Conservation (phyloP, 2,797 vertebrate species). For the Siniperca scherzeri region DNA sequence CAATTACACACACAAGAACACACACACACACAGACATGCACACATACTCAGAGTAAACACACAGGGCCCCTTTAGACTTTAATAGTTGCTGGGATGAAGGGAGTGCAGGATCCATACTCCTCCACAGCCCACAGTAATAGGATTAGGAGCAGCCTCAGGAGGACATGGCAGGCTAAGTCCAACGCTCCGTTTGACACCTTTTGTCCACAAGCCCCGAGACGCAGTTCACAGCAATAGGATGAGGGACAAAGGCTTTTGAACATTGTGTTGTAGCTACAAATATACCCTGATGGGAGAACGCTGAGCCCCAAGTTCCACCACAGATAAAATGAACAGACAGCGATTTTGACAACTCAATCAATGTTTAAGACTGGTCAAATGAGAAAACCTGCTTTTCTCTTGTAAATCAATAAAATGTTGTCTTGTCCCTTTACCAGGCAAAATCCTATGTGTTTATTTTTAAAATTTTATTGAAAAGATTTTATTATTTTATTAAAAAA, state of each 20-base stretch:
- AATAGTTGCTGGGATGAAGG: conserved; percentile 63
- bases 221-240: conserved; percentile 73
- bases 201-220: conserved; percentile 79
- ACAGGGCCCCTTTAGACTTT: conserved; percentile 62
- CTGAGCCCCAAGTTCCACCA: conserved; percentile 54
- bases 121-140: conserved; percentile 78
- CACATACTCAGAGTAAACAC: conserved; percentile 67
- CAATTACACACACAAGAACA: conserved; percentile 78
- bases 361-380: conserved; percentile 2
- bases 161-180: conserved; percentile 76
- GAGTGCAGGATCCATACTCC: conserved; percentile 63
- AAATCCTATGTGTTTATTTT: background rate
- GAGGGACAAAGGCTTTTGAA: conserved; percentile 82
- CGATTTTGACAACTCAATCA: conserved; percentile 78
- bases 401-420: background rate
- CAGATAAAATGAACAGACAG: conserved; percentile 52
- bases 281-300: conserved; percentile 76
- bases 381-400: background rate
- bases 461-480: background rate
- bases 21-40: conserved; percentile 63
- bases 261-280: conserved; percentile 81
- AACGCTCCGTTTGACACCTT: conserved; percentile 83
- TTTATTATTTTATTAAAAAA: background rate
- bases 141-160: conserved; percentile 81
- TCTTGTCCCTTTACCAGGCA: background rate